Evolutionary conservation across 2,888 invertebrate species (phyloP).

Genomic region (Tanaodytes sp.): DNA sequence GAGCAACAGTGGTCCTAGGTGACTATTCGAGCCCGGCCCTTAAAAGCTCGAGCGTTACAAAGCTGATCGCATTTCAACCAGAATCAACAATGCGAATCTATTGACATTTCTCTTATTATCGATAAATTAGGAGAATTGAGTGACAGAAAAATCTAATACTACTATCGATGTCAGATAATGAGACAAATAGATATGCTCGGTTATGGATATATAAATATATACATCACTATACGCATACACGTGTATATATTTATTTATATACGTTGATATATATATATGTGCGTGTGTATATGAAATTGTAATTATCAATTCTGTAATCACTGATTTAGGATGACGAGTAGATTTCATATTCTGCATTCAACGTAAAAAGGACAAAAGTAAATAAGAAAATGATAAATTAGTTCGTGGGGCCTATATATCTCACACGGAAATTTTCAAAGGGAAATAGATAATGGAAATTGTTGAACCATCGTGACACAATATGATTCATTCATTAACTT

Average conservation of each 20-base stretch:
- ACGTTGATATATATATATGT: constrained; percentile 14
- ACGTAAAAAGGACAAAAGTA: constrained; percentile 8
- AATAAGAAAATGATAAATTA: constrained; percentile 2
- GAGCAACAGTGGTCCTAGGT: constrained; percentile 75
- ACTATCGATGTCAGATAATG: constrained; percentile 40
- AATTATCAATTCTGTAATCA: constrained; percentile 1
- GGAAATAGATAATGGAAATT: constrained; percentile 18
- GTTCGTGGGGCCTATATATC: constrained; percentile 30
- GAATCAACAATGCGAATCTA: constrained; percentile 25
- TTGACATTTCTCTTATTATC: constrained; percentile 34
- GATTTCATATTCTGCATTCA: constrained; percentile 13
- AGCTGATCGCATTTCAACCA: constrained; percentile 56
- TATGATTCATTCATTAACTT: constrained; percentile 18
- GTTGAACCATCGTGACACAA: constrained; percentile 35
- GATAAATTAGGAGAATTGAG: constrained; percentile 32
- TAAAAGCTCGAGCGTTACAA: constrained; percentile 57
- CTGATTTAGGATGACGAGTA: constrained; percentile 8
- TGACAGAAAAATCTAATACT: constrained; percentile 12
- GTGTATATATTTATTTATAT: neutral
- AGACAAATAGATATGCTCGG: neutral
- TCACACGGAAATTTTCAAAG: constrained; percentile 13
- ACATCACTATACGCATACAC: no score
- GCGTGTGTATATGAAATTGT: neutral
- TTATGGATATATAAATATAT: constrained; percentile 6
- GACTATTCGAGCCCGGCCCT: constrained; percentile 73